Evolutionary conservation across 2,113 vertebrate genomes (phyloP), one percentile per base, ranked within the genome.

Genomic region (Taurulus bubalis): DNA sequence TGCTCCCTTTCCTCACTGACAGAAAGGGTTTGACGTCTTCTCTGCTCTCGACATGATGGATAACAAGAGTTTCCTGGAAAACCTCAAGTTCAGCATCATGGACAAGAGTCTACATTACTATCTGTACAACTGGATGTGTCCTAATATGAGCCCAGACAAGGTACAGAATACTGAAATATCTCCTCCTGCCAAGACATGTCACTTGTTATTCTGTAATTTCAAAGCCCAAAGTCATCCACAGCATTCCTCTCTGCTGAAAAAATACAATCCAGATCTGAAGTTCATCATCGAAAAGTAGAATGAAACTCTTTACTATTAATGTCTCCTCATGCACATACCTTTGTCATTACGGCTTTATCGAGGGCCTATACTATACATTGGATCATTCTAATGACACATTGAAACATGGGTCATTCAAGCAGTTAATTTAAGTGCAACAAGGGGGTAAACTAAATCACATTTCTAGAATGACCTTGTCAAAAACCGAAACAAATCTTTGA

Each of bases 121-220:
- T 84, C 94, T 99, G 82, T 99, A 98, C 96, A 99, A 99, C 95
- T 99, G 98, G 98, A 97, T 95, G 88, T 99, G 98, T 91, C 97
- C 98, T 73, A 95, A 87, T 85, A 96, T 99, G 92, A 95, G 94
- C 18, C 90, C 96, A 2, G 96, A 99, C 85, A 97, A 99, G 97
- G 98, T 99, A 91, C 14, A 36, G 24, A 30, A 15, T 7, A 11
- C 32, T 63, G 59, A 45, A 26, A 22, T 30, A 8, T 45, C 45
- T 38, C 38, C 49, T 42, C 30, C 55, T 68, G 47, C 47, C 47
- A 75, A 12, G 16, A 75, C n/a, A 36, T 1, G 1, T 63, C 16
- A 10, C 24, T 45, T 45, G 28, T 56, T 55, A 55, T 14, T 56
- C n/a, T 72, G 22, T 42, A 10, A 2, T 16, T 67, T 68, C 34